Evolutionary conservation across 37 sponge, comb jelly and placozoan genomes (phyloP).

Genomic region (Oopsacas minuta): DNA sequence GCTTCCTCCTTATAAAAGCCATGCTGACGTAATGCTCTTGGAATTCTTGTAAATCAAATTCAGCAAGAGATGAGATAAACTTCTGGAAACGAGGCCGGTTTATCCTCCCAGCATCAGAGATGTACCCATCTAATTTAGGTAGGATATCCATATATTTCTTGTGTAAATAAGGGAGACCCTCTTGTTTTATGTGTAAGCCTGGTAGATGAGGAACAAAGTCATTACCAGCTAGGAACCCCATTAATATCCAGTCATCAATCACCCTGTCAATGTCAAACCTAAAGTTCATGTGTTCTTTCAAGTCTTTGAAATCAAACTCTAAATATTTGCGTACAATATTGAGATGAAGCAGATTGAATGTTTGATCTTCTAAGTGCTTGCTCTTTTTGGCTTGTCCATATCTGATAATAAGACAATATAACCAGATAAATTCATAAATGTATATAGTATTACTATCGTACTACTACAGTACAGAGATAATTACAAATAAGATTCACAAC

Average conservation of each 20-base stretch:
- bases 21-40: conserved; percentile 34
- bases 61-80: conserved; percentile 51
- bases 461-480: background rate
- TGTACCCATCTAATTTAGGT: conserved; percentile 65
- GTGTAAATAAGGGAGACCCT: conserved; percentile 54
- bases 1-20: conserved; percentile 52
- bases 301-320: conserved; percentile 57
- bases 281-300: conserved; percentile 58
- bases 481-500: background rate
- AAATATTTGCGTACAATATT: conserved; percentile 86
- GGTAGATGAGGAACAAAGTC: conserved; percentile 96
- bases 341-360: conserved; percentile 92
- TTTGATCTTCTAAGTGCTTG: conserved; percentile 53
- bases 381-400: conserved; percentile 20
- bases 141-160: conserved; percentile 45
- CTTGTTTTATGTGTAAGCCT: conserved; percentile 80
- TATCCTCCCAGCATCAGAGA: conserved; percentile 65
- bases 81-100: conserved; percentile 69
- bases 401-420: no score
- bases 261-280: conserved; percentile 74
- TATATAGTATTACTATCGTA: background rate
- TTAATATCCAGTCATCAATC: conserved; percentile 91
- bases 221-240: conserved; percentile 94
- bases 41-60: conserved; percentile 74
- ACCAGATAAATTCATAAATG: no score